Evolutionary conservation across 2,113 vertebrate species (phyloP).

Genomic region (Eurypyga helias): DNA sequence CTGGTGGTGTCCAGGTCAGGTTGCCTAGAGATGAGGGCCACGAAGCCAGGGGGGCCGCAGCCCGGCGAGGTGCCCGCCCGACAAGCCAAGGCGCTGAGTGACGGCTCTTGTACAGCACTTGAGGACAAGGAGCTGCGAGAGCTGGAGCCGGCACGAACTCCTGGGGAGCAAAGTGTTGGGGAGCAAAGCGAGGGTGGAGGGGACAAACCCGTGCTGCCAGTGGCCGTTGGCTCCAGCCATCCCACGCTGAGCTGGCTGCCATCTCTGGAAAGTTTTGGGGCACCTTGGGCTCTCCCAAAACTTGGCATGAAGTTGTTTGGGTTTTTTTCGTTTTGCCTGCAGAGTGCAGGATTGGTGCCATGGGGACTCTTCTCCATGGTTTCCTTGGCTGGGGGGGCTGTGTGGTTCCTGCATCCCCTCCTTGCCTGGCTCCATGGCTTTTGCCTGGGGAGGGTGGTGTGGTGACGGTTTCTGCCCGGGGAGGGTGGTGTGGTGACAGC

Average conservation of each 20-base stretch:
- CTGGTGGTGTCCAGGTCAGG: constrained; percentile 83
- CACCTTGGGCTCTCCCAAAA: neutral
- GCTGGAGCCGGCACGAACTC: neutral
- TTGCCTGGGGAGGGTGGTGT: neutral
- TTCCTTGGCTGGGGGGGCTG: fast-evolving
- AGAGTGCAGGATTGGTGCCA: neutral
- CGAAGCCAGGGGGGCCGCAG: constrained; percentile 48
- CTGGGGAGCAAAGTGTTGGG: neutral
- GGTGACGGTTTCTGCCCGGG: neutral
- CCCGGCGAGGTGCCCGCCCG: constrained; percentile 44
- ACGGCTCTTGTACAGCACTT: constrained; percentile 66
- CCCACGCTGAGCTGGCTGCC: neutral
- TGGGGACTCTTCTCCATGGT: neutral
- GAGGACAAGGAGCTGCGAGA: constrained; percentile 61
- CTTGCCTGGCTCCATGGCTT: neutral
- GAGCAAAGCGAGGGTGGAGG: neutral
- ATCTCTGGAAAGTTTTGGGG: neutral
- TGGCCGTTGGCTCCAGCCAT: fast-evolving
- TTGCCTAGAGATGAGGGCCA: constrained; percentile 83
- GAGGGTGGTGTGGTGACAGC: neutral
- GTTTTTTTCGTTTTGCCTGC: neutral
- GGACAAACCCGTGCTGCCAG: fast-evolving
- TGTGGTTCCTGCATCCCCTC: neutral
- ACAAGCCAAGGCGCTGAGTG: constrained; percentile 67
- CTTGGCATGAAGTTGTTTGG: neutral